Base-by-base conservation (phyloP, 2,797 vertebrate species). In the Enteromius trimaculatus region DNA sequence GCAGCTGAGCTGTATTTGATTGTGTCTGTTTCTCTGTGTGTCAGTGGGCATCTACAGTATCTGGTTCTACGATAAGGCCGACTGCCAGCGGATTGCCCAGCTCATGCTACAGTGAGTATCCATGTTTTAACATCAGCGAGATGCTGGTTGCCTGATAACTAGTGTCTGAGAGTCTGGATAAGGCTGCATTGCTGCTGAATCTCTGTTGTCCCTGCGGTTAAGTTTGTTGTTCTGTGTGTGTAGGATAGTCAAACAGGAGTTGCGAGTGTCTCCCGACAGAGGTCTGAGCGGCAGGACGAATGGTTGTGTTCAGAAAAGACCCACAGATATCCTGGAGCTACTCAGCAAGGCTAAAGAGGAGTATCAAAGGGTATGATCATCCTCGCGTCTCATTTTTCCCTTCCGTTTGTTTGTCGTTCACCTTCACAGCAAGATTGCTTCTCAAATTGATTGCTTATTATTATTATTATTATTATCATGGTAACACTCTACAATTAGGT, bases 31-130 rank as follows among this genome's bases (percentile, higher is more conserved):
- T 55, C 13, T 84, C 77, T 80, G 64, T 80, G 26, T 89, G 76
- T 80, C 92, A 96, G 98, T 99, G 95, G 97, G 97, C 62, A 99
- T 99, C 94, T 99, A 99, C 92, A 99, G 98, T 90, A 99, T 99
- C 94, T 99, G 98, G 97, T 99, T 99, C 93, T 99, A 99, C 64
- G 97, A 99, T 92, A 98, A 97, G 94, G 96, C 94, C 64, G 98
- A 99, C 93, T 99, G 97, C 91, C 97, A 98, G 86, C 96, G 97
- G 89, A 99, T 99, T 77, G 97, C 98, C 81, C 96, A 97, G 90
- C 96, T 99, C 88, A 99, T 99, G 98, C 94, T 97, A 42, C 94
- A 96, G 98, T 99, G 95, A 98, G 96, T 96, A 93, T 82, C 78
- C 39, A 17, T 17, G 10, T 21, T 70, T 81, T 31, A 62, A 62